Evolutionary conservation across 2,113 vertebrate species (phyloP).

Genomic region (Pterocles gutturalis): DNA sequence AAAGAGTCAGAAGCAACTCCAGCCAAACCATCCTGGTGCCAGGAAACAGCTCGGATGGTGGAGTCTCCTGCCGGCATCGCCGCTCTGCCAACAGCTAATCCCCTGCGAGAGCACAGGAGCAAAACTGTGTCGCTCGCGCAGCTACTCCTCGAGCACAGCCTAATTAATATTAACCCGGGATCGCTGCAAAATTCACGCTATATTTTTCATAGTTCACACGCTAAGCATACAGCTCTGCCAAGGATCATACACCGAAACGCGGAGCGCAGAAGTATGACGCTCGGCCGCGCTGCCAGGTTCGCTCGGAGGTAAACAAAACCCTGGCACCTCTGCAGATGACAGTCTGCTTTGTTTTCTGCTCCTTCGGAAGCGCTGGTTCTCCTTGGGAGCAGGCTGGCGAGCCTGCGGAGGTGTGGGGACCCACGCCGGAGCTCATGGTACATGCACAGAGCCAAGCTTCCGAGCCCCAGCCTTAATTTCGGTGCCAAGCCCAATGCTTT

Average conservation of each 20-base stretch:
- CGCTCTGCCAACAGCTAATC: conserved; percentile 47
- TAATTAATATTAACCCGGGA: neutral
- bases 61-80: neutral
- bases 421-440: neutral
- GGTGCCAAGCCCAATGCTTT: neutral
- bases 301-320: neutral
- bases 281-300: neutral
- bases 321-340: conserved; percentile 7
- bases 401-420: neutral
- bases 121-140: neutral
- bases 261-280: neutral
- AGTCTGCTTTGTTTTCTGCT: neutral
- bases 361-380: neutral
- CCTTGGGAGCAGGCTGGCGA: neutral
- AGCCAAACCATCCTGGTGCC: neutral
- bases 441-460: neutral
- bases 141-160: neutral
- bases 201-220: neutral
- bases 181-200: neutral
- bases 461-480: neutral
- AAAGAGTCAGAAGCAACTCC: neutral
- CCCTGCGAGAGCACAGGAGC: neutral
- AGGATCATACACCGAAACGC: neutral
- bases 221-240: neutral
- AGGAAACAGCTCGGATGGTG: conserved; percentile 41